Conservation (phyloP, 2,888 invertebrate genomes). For the Drosophila peninsularis region DNA sequence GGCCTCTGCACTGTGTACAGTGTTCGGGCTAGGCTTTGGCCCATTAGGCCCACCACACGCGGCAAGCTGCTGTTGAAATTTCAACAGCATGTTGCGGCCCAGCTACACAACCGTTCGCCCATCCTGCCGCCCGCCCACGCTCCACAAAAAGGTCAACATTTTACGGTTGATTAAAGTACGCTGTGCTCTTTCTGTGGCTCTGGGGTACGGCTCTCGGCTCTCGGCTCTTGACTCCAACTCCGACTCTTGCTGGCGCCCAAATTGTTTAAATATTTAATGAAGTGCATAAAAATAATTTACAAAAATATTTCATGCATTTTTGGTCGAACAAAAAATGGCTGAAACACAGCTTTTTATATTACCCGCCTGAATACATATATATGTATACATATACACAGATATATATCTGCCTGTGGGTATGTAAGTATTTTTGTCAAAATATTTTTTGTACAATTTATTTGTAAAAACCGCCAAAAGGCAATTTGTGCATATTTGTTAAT, state of each 20-base stretch:
- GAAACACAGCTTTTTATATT: constrained; percentile 33
- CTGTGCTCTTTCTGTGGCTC: constrained; percentile 35
- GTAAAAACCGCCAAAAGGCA: constrained; percentile 80
- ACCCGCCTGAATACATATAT: background rate
- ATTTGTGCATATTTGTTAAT: constrained; percentile 82
- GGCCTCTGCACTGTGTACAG: constrained; percentile 55
- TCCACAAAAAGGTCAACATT: constrained; percentile 75
- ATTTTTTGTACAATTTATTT: constrained; percentile 72
- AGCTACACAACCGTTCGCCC: constrained; percentile 35
- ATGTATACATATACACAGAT: background rate
- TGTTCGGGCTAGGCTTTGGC: constrained; percentile 22
- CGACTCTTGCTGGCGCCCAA: constrained; percentile 39
- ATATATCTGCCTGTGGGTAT: constrained; percentile 20
- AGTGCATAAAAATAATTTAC: constrained; percentile 76
- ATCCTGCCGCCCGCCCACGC: background rate
- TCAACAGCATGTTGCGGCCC: constrained; percentile 74
- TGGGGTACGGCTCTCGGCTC: constrained; percentile 17
- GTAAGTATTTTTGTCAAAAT: constrained; percentile 73
- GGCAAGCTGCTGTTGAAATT: constrained; percentile 38
- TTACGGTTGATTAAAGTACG: constrained; percentile 80
- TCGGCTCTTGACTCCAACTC: background rate
- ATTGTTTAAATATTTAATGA: constrained; percentile 79
- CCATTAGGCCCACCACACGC: constrained; percentile 69
- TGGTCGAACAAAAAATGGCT: constrained; percentile 46
- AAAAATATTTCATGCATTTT: constrained; percentile 76